Conservation (phyloP, 37 sponge, comb jelly and placozoan genomes). For the Cliona cf. orientalis region DNA sequence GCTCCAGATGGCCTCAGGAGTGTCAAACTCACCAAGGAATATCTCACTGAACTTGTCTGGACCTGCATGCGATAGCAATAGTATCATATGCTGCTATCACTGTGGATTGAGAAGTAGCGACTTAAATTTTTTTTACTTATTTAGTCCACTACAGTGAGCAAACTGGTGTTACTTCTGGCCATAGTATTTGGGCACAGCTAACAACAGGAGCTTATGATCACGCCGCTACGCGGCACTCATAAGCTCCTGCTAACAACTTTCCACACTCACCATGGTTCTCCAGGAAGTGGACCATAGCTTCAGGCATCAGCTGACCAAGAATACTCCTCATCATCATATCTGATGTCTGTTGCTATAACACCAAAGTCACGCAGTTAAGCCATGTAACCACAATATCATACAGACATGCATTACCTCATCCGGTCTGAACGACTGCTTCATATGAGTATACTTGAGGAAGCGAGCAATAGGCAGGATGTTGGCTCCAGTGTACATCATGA, state of each 20-base stretch:
- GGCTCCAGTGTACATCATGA: conserved; percentile 99
- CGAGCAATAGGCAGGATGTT: conserved; percentile 94
- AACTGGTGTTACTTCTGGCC: too few species aligned
- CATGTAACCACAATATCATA: background rate
- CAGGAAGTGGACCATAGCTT: conserved; percentile 99
- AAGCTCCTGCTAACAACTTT: too few species aligned
- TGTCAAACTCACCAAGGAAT: conserved; percentile 99
- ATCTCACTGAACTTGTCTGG: conserved; percentile 96
- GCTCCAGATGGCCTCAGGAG: conserved; percentile 99
- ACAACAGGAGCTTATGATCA: too few species aligned
- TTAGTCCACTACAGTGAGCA: too few species aligned
- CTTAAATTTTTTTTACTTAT: too few species aligned
- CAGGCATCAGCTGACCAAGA: conserved; percentile 90
- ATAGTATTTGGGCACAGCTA: too few species aligned
- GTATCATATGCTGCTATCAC: too few species aligned
- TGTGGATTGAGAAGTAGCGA: too few species aligned
- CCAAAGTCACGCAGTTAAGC: too few species aligned
- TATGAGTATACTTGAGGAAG: conserved; percentile 95
- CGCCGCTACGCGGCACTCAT: too few species aligned
- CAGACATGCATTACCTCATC: conserved; percentile 79
- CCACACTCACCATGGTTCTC: conserved; percentile 89
- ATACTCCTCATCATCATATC: conserved; percentile 92
- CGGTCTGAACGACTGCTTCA: conserved; percentile 95
- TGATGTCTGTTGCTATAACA: conserved; percentile 61
- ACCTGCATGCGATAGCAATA: conserved; percentile 22